Evolutionary conservation across 2,113 vertebrate species (phyloP).

Genomic region (Columbina picui): DNA sequence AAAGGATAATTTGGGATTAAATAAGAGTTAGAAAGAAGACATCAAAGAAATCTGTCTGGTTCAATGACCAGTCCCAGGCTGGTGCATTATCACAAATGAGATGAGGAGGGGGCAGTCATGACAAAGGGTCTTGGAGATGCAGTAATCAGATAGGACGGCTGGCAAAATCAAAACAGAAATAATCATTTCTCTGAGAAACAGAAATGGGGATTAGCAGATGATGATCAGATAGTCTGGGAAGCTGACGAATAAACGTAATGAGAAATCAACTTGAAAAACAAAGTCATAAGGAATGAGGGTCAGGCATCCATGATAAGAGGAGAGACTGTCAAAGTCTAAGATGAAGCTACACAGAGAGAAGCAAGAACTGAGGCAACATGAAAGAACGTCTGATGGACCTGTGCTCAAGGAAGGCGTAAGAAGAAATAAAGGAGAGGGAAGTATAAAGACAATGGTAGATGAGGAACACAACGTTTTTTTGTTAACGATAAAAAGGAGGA

Average conservation of each 20-base stretch:
- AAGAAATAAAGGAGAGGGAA: neutral
- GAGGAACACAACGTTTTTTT: neutral
- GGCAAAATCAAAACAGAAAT: slow-evolving; percentile 7
- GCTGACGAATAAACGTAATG: neutral
- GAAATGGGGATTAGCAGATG: neutral
- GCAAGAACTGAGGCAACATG: neutral
- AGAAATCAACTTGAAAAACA: slow-evolving; percentile 4
- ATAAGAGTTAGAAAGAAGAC: neutral
- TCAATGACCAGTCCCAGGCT: neutral
- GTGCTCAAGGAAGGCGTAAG: neutral
- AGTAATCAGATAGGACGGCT: neutral
- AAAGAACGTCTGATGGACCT: neutral
- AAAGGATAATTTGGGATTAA: neutral
- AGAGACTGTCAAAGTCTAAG: neutral
- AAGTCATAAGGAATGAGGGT: neutral
- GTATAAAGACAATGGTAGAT: neutral
- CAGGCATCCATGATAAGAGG: fast-evolving
- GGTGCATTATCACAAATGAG: neutral
- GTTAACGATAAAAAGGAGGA: neutral
- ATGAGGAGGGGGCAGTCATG: neutral
- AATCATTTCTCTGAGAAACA: neutral
- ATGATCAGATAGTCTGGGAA: neutral
- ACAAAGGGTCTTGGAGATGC: neutral
- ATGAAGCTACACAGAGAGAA: neutral
- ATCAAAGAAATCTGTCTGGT: neutral